Percentiles rank a stretch among this genome's conserved stretches.
These are phyloP conservation scores for Mungos mungo DNA, from an alignment of 2,113 vertebrate genomes.

Conservation along the genomic window DNA sequence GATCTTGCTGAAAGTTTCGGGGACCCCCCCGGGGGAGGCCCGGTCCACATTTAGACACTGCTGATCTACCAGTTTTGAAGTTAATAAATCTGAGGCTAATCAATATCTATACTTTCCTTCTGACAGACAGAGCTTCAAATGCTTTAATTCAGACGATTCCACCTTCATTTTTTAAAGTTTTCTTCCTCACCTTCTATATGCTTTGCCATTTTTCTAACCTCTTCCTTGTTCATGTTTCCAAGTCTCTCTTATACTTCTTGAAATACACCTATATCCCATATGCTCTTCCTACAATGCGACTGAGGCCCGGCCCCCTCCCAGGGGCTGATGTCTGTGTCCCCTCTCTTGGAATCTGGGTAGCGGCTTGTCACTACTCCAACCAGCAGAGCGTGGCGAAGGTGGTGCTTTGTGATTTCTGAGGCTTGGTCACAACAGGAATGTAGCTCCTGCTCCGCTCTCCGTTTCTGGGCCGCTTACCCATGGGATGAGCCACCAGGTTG, in stretches of 20 bases:
- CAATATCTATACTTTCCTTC: background rate
- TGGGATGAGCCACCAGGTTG: background rate
- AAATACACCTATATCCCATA: background rate
- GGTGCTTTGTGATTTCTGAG: background rate
- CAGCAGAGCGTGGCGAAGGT: background rate
- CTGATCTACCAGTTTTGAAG: background rate
- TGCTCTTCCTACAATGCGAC: background rate
- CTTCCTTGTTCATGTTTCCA: background rate
- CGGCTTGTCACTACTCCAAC: background rate
- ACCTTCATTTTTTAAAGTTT: background rate
- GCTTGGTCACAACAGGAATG: background rate
- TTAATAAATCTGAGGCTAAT: background rate
- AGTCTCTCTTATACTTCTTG: background rate
- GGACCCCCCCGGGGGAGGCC: background rate
- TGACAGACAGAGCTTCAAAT: background rate
- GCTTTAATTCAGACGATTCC: background rate
- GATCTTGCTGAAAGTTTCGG: background rate
- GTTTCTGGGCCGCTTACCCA: background rate
- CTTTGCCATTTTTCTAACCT: background rate
- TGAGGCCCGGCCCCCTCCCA: background rate
- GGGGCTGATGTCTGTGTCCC: background rate
- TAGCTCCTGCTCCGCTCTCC: background rate
- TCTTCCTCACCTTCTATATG: background rate
- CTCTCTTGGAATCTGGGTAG: background rate
- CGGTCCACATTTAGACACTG: background rate